Evolutionary conservation across 2,797 vertebrate species (phyloP), one percentile per base, ranked within the genome.

Genomic region (Phrynocephalus vlangalii): DNA sequence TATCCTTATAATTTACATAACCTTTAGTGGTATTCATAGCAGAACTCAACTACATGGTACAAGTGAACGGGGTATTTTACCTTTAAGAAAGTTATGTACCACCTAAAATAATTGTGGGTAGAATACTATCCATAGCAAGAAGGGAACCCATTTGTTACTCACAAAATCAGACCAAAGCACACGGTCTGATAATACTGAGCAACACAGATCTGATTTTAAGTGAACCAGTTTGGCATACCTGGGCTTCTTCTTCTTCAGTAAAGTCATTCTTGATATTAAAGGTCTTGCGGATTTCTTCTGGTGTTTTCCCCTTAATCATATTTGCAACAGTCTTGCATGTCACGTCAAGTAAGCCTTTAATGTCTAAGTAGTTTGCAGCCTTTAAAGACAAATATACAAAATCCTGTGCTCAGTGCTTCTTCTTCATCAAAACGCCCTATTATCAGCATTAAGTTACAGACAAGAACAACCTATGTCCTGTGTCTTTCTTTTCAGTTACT

Each of bases 241-340:
- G 99, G 97, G 98, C 99, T 96, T 99, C 99, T 80, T 99, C 99
- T 95, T 99, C 99, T 96, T 99, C 99, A 94, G 99, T 99, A 93
- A 99, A 99, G 95, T 99, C 99, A 93, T 99, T 99, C 97, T 99
- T 99, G 92, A 99, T 99, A 96, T 99, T 99, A 96, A 99, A 99
- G 24, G 99, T 99, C 97, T 99, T 99, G 93, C 98, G 97, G 96
- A 99, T 99, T 97, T 99, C 99, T 96, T 99, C 99, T 67, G 98
- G 99, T 95, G 99, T 99, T 97, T 99, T 99, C 87, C 98, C 98
- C 97, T 99, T 99, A 94, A 99, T 99, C 98, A 99, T 99, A 96
- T 98, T 99, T 92, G 98, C 98, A 94, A 99, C 98, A 24, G 98
- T 99, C 97, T 99, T 99, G 96, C 98, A 98, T 72, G 98, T 99